Evolutionary conservation across 2,113 vertebrate species (phyloP), one percentile per base, ranked within the genome.

Genomic region (Xiphophorus hellerii): DNA sequence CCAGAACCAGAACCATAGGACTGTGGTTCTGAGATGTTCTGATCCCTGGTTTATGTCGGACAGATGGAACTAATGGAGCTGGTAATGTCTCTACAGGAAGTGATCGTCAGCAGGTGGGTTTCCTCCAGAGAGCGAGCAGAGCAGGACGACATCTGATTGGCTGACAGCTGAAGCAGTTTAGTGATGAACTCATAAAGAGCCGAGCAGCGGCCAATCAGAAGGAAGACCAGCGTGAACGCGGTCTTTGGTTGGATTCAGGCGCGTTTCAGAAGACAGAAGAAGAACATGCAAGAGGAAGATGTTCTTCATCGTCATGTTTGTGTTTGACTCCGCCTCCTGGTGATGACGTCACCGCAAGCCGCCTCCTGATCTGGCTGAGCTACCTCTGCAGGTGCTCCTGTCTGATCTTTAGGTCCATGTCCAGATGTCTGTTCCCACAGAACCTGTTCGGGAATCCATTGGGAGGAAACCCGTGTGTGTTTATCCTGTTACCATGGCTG

Each of bases 51-150:
- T 17, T 17, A 44, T 44, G 15, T 44, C 15, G 15, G 28, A 33
- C 4, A 20, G 25, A 58, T n/a, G 25, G 10, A 58, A 28, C 27
- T 51, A 31, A 54, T 5, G 9, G 39, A 42, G 12, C 14, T 42
- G 39, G 39, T 37, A 54, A 37, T 77, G 2, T 42, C 44, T 44
- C 92, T 90, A 65, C 91, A 99, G 98, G 97, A 98, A 80, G 88
- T 98, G 67, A 95, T 99, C 8, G 87, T 98, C 48, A 96, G 84
- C 88, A 94, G 97, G 2, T 98, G 98, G 98, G 94, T 99, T 74
- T 97, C 98, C 73, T 98, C 97, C 54, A 93, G 90, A 71, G 98
- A 99, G 84, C 95, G 97, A 70, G 92, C 93, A 0, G 96, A 99
- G 58, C 96, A 95, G 68, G 96, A 98, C 0, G 96, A 98, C 37